A percentile compares a stretch with the other conserved stretches of the same genome.
These are phyloP conservation scores for Melolontha melolontha DNA, from an alignment of 2,888 invertebrate genomes.

Conservation along the genomic window DNA sequence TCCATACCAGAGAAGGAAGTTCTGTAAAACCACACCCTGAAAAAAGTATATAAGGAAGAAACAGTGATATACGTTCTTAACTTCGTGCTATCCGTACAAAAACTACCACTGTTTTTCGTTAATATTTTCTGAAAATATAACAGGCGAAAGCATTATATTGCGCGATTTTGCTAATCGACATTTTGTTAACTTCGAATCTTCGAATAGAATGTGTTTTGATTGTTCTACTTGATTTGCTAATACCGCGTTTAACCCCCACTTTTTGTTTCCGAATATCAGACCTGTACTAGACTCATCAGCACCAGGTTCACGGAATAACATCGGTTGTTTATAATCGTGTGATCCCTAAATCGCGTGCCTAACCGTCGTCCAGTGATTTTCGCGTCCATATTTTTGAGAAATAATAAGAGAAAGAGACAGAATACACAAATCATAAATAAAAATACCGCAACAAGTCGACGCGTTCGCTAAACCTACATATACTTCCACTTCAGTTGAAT, in stretches of 20 bases:
- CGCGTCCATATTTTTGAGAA: slow-evolving; percentile 54
- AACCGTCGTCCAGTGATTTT: slow-evolving; percentile 48
- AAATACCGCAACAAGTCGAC: too few species aligned
- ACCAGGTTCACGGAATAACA: slow-evolving; percentile 1
- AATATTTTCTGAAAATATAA: too few species aligned
- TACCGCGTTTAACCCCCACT: slow-evolving; percentile 21
- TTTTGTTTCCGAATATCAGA: neutral
- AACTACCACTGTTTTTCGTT: too few species aligned
- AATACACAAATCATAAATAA: too few species aligned
- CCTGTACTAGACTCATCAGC: neutral
- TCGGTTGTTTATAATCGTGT: slow-evolving; percentile 23
- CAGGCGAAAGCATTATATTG: slow-evolving; percentile 27
- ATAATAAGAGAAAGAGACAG: too few species aligned
- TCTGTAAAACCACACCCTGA: too few species aligned
- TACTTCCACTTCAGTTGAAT: too few species aligned
- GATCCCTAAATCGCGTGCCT: slow-evolving; percentile 37
- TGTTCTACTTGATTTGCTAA: slow-evolving; percentile 58
- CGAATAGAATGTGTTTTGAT: slow-evolving; percentile 59
- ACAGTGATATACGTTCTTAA: slow-evolving; percentile 43
- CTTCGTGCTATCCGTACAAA: too few species aligned
- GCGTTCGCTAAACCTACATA: too few species aligned
- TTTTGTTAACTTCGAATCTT: slow-evolving; percentile 37
- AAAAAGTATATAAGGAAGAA: slow-evolving; percentile 4
- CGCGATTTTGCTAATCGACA: slow-evolving; percentile 45
- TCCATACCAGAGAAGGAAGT: too few species aligned